Base-by-base conservation (phyloP, 1,140 invertebrate genomes). In the Cydia amplana region DNA sequence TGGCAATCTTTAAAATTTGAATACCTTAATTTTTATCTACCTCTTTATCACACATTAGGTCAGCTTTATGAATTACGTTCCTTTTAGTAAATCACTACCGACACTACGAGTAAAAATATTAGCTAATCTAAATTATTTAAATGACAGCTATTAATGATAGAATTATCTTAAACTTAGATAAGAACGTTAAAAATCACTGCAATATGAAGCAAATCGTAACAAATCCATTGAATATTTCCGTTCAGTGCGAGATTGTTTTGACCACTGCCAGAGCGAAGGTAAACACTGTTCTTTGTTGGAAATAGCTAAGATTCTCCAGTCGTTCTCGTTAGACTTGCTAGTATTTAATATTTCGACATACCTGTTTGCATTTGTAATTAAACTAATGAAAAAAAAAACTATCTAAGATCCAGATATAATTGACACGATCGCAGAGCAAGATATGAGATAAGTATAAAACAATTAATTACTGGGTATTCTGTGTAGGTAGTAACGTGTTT, bases 241-340 rank as follows among this genome's bases (percentile, higher is more conserved):
- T 60, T 60, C 7, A 9, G 20, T 12, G 7, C 20, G 18, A 23
- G 20, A 60, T 60, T 60, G 55, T 60, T 60, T 60, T 60, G 55
- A 20, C 18, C 55, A 60, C 55, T 60, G 55, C 55, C 20, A 23
- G 12, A 60, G n/a, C 16, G 6, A 55, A 23, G 55, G 20, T 60
- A 60, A 60, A 60, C 55, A 60, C 9, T 55, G 51, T 18, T 55
- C 51, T 60, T 60, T 60, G 55, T 60, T 60, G 51, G 51, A 18
- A 55, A 55, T 55, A 55, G 16, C 51, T 55, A 55, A 55, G 51
- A 55, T 55, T 55, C 51, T 55, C 51, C 51, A 18, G n/a, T 18
- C 6, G 16, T 18, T 49, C 3, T 4, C 12, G 12, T 49, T 14
- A 4, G 0, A 14, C 46, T 18, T 6, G 49, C 6, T 51, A 18